Conservation (phyloP, 1,140 invertebrate species). For the Diplogasteroides magnus region DNA sequence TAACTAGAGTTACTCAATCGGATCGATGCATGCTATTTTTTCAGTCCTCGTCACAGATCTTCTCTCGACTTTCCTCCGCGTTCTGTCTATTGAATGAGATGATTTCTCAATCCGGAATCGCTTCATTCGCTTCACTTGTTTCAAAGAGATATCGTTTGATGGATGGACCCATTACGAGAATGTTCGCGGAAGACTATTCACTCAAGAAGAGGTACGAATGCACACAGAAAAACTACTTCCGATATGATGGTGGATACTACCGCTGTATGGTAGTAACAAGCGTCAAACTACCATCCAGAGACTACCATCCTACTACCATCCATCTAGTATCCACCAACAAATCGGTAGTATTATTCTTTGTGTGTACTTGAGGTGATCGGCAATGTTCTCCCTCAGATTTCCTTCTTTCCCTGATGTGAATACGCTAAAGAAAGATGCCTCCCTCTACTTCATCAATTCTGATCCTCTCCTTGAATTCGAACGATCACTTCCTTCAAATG, state of each 20-base stretch:
- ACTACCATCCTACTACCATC: too few species aligned
- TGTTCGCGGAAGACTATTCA: slow-evolving; percentile 51
- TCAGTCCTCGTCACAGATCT: background rate
- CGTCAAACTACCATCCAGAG: too few species aligned
- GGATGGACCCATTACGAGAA: slow-evolving; percentile 45
- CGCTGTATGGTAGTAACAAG: too few species aligned
- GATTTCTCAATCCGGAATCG: slow-evolving; percentile 22
- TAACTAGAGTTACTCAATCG: background rate
- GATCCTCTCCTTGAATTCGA: slow-evolving; percentile 42
- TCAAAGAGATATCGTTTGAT: slow-evolving; percentile 33
- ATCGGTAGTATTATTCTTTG: too few species aligned
- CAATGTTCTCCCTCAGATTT: too few species aligned
- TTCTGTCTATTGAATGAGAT: slow-evolving; percentile 37
- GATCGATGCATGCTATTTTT: background rate
- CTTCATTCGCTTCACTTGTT: slow-evolving; percentile 30
- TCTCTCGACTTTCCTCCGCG: slow-evolving; percentile 7
- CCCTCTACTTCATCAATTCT: slow-evolving; percentile 46
- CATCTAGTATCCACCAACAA: too few species aligned
- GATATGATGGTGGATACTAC: too few species aligned
- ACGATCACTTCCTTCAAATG: slow-evolving; percentile 32
- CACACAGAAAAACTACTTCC: too few species aligned
- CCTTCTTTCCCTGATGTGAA: slow-evolving; percentile 37
- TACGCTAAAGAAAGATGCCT: slow-evolving; percentile 44
- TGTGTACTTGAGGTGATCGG: too few species aligned
- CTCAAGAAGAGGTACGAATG: slow-evolving; percentile 41